These are phyloP conservation scores for Hylia prasina DNA, from an alignment of 2,113 vertebrate genomes.

Conservation along the genomic window DNA sequence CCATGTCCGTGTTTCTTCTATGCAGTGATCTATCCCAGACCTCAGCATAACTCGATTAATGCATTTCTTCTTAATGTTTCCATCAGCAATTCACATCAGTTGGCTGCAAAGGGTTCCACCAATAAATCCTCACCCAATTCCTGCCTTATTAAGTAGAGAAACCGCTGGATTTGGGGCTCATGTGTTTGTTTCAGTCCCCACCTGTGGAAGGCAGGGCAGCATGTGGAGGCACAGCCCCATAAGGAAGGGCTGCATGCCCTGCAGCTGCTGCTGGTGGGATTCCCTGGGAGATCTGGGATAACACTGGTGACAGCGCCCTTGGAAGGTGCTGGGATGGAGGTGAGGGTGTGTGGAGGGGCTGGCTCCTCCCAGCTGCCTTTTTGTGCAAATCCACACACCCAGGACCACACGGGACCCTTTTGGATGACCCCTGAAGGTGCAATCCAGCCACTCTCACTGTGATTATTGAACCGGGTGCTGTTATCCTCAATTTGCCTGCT, in stretches of 20 bases:
- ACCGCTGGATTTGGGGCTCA: background rate
- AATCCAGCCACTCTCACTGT: background rate
- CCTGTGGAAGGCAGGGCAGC: background rate
- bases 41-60: background rate
- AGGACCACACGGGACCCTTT: background rate
- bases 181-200: background rate
- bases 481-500: background rate
- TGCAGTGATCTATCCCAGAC: background rate
- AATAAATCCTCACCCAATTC: background rate
- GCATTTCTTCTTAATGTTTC: background rate
- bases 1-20: background rate
- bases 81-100: background rate
- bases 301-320: fast-evolving
- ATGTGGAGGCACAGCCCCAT: background rate
- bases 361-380: background rate
- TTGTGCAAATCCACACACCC: background rate
- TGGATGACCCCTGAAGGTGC: background rate
- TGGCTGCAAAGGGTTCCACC: background rate
- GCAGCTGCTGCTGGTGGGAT: background rate
- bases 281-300: background rate
- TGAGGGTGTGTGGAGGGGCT: background rate
- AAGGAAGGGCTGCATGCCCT: fast-evolving
- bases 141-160: background rate
- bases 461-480: background rate
- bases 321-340: background rate